phyloP scores from a whole-genome alignment of 2,113 vertebrate species.

The Shinisaurus crocodilurus region DNA sequence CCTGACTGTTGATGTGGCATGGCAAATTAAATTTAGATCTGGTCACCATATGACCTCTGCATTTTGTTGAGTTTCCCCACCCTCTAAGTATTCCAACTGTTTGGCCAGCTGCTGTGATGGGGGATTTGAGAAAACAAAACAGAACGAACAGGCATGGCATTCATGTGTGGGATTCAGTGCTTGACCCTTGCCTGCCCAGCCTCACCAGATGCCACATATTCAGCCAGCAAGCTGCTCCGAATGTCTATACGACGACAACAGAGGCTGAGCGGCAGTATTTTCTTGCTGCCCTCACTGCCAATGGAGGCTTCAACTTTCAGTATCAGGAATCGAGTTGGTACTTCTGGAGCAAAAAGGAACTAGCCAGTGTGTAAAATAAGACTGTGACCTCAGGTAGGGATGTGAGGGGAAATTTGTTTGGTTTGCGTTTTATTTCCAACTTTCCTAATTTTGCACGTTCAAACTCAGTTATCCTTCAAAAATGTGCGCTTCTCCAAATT shows the following conservation, averaged over 20 bases:
- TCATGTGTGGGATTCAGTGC: conserved; percentile 17
- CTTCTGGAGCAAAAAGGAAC: neutral
- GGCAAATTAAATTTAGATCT: neutral
- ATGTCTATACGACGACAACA: neutral
- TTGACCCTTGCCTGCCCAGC: conserved; percentile 22
- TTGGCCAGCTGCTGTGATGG: neutral
- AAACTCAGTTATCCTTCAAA: no score
- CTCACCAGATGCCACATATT: conserved; percentile 26
- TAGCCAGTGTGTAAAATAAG: neutral
- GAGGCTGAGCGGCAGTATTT: neutral
- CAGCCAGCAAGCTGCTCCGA: neutral
- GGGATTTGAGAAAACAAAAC: conserved; percentile 1
- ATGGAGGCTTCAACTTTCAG: neutral
- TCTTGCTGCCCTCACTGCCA: neutral
- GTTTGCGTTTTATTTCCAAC: no score
- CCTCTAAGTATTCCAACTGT: neutral
- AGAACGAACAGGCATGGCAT: neutral
- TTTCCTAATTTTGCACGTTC: no score
- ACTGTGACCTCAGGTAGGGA: neutral
- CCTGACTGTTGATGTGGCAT: neutral
- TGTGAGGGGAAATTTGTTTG: no score
- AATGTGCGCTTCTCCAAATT: no score
- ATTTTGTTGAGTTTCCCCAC: neutral
- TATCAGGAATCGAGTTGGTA: neutral
- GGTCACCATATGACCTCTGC: neutral